Percentiles rank a stretch among this genome's conserved stretches.
Evolutionary conservation across 2,888 invertebrate genomes (phyloP).

Genomic region (Odontocerum albicorne): DNA sequence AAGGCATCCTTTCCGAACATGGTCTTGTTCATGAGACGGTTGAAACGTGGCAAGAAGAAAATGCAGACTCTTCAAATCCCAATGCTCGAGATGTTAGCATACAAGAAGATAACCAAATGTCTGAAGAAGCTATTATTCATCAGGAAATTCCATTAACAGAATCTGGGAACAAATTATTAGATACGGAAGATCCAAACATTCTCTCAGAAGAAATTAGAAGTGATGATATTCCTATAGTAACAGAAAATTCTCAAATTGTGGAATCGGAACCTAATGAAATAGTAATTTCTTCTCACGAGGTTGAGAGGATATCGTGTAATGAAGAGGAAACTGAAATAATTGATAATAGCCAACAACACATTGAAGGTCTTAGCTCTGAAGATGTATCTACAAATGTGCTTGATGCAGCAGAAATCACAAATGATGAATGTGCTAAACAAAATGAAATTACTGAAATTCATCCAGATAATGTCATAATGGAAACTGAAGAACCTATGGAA

Average conservation of each 20-base stretch:
- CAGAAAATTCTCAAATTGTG: constrained; percentile 8
- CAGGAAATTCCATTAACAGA: constrained; percentile 15
- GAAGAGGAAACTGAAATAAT: neutral
- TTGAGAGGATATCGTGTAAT: constrained; percentile 7
- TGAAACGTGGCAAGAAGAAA: constrained; percentile 1
- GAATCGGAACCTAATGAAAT: constrained; percentile 20
- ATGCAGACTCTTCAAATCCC: constrained; percentile 5
- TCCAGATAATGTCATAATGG: constrained; percentile 4
- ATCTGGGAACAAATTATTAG: constrained; percentile 3
- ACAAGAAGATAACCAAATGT: constrained; percentile 39
- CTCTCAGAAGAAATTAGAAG: neutral
- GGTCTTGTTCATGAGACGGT: constrained; percentile 32
- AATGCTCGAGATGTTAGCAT: constrained; percentile 35
- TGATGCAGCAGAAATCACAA: constrained; percentile 33
- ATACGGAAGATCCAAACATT: constrained; percentile 1
- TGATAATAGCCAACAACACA: constrained; percentile 1
- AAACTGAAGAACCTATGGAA: constrained; percentile 36
- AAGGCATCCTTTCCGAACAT: constrained; percentile 27
- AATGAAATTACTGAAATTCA: constrained; percentile 2
- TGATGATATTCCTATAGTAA: constrained; percentile 3
- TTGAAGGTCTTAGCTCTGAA: neutral
- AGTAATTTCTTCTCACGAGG: constrained; percentile 14
- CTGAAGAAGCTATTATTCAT: constrained; percentile 34
- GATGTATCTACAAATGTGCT: constrained; percentile 20
- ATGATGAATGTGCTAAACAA: constrained; percentile 8